Evolutionary conservation across 2,113 vertebrate species (phyloP).

Genomic region (Zosterops pallidus): DNA sequence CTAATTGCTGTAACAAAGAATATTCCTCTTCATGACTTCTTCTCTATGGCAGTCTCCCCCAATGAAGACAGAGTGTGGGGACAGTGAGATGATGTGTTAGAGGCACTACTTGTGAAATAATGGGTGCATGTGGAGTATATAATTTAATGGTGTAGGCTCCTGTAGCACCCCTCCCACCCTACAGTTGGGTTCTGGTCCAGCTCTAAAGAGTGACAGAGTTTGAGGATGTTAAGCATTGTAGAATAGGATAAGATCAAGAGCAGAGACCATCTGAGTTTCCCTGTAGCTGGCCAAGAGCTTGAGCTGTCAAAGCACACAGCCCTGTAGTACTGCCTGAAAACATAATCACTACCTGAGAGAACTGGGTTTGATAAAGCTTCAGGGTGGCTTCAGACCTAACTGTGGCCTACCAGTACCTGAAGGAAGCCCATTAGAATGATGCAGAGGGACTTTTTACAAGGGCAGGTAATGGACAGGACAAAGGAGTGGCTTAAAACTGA

Average conservation of each 20-base stretch:
- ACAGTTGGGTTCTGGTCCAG: background rate
- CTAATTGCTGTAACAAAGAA: background rate
- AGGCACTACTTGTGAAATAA: background rate
- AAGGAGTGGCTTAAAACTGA: background rate
- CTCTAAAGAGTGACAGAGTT: background rate
- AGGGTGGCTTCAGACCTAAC: background rate
- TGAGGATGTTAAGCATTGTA: background rate
- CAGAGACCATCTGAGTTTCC: background rate
- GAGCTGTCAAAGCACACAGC: background rate
- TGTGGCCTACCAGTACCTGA: background rate
- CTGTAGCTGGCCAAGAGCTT: background rate
- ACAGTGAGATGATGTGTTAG: background rate
- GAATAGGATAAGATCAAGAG: background rate
- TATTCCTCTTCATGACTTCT: background rate
- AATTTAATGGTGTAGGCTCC: background rate
- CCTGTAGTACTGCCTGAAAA: background rate
- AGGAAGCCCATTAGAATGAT: background rate
- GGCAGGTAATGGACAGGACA: background rate
- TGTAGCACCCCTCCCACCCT: accelerated
- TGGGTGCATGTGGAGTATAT: background rate
- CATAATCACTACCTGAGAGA: background rate
- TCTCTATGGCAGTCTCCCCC: background rate
- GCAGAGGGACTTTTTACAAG: background rate
- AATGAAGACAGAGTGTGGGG: background rate
- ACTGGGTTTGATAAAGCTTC: background rate